Conservation (phyloP, 2,888 invertebrate species). For the Drosophila histrio region DNA sequence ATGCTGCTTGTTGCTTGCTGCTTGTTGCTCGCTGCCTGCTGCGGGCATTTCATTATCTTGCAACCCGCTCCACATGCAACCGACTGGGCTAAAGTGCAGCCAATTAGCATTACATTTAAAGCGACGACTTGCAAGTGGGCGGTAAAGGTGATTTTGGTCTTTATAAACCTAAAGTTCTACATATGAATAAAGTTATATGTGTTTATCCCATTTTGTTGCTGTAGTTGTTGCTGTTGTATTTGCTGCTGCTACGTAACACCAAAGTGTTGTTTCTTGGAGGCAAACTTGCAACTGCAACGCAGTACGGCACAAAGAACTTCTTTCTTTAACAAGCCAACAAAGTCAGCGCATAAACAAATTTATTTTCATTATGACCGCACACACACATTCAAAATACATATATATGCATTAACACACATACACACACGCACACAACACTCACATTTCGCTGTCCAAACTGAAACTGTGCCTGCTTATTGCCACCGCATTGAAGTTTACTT, state of each 20-base stretch:
- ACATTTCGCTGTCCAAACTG: conserved; percentile 17
- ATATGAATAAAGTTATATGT: neutral
- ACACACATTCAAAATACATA: conserved; percentile 1
- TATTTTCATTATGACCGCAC: conserved; percentile 63
- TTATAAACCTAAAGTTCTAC: neutral
- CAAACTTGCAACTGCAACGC: conserved; percentile 35
- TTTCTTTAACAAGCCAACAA: conserved; percentile 41
- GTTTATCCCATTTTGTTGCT: neutral
- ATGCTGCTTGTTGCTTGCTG: conserved; percentile 23
- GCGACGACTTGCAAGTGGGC: conserved; percentile 45
- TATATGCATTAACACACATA: conserved; percentile 5
- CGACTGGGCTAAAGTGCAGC: conserved; percentile 56
- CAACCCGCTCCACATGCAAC: conserved; percentile 32
- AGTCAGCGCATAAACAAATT: conserved; percentile 66
- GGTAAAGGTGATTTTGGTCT: conserved; percentile 34
- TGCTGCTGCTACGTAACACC: conserved; percentile 59
- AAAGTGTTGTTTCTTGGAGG: conserved; percentile 49
- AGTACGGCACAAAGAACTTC: conserved; percentile 62
- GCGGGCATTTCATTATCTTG: conserved; percentile 64
- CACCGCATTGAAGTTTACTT: conserved; percentile 16
- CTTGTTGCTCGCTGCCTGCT: conserved; percentile 35
- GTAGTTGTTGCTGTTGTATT: neutral
- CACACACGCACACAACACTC: conserved; percentile 12
- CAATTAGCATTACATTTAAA: conserved; percentile 50
- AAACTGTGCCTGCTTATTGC: conserved; percentile 44